phyloP scores from a whole-genome alignment of 1,140 invertebrate species.

The Nixonia krombeini region DNA sequence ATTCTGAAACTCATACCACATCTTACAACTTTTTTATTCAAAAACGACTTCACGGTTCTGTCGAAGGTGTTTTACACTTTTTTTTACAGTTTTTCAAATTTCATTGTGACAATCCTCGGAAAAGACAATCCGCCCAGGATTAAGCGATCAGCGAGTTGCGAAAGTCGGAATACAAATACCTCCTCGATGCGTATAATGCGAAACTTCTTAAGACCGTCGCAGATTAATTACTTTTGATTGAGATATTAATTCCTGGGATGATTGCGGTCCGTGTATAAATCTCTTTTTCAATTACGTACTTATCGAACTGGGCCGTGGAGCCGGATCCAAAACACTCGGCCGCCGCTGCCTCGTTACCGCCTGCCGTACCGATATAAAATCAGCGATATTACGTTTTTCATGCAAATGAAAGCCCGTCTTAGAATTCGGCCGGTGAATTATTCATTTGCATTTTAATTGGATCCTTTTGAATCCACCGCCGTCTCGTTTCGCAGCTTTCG shows the following conservation, averaged over 20 bases:
- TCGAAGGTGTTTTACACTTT: too few species aligned
- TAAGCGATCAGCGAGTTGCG: too few species aligned
- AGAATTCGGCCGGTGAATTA: slow-evolving; percentile 26
- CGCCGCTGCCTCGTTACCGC: background rate
- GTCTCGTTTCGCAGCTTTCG: too few species aligned
- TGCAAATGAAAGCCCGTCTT: slow-evolving; percentile 25
- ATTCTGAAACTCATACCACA: too few species aligned
- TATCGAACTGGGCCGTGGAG: slow-evolving; percentile 14
- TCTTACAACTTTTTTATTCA: too few species aligned
- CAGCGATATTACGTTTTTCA: slow-evolving; percentile 29
- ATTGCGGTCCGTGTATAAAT: slow-evolving; percentile 18
- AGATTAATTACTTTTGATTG: slow-evolving; percentile 7
- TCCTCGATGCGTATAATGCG: background rate
- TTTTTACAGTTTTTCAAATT: too few species aligned
- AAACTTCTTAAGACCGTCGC: too few species aligned
- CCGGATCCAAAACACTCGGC: slow-evolving; percentile 10
- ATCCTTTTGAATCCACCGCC: too few species aligned
- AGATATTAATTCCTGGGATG: slow-evolving; percentile 14
- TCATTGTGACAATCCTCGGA: too few species aligned
- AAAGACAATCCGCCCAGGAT: too few species aligned
- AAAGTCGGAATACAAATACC: too few species aligned
- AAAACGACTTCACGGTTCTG: too few species aligned
- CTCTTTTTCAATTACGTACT: slow-evolving; percentile 18
- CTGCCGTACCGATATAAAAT: slow-evolving; percentile 14
- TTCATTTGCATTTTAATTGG: slow-evolving; percentile 41